Base-by-base conservation (phyloP, 2,113 vertebrate genomes). In the Zeus faber region DNA sequence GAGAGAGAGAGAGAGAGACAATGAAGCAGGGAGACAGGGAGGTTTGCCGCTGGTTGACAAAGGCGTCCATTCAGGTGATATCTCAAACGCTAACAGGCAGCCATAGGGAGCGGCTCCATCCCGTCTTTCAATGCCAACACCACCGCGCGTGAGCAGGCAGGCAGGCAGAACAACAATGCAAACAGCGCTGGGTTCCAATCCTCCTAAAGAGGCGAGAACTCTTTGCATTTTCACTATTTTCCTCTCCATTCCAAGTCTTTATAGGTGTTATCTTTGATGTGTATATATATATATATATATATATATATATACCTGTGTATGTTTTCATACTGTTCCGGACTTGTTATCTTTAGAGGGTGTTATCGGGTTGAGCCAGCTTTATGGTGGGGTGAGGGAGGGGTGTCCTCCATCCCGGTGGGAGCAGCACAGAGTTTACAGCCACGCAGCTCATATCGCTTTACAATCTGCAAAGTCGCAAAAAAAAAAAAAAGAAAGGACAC, bases 31-130 rank as follows among this genome's bases (percentile, higher is more conserved):
- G 33, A 35, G 33, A 37, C 33, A 37, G 33, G 33, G n/a, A 14
- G 33, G 1, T 14, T 14, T 37, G 13, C n/a, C 52, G 0, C 43
- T 58, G 44, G 54, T 53, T 58, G 67, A 55, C 22, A 58, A 76
- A 65, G 54, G 66, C 57, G 62, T 50, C 67, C 70, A 43, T 69
- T 76, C n/a, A n/a, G n/a, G n/a, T n/a, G n/a, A n/a, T n/a, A n/a
- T n/a, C n/a, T n/a, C n/a, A n/a, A n/a, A n/a, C n/a, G n/a, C 54
- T 74, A 73, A 68, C 65, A 48, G 65, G 56, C 55, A 64, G 58
- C 58, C 51, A 40, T 40, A 44, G 41, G 22, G 51, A 77, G 72
- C 57, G 54, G 47, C 67, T 68, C 43, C 47, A 49, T 54, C 31
- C 25, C 48, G 21, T 52, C 63, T 62, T 74, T 64, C 68, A 70